Conservation (phyloP, 1,140 invertebrate species). For the Drosophila leontia region DNA sequence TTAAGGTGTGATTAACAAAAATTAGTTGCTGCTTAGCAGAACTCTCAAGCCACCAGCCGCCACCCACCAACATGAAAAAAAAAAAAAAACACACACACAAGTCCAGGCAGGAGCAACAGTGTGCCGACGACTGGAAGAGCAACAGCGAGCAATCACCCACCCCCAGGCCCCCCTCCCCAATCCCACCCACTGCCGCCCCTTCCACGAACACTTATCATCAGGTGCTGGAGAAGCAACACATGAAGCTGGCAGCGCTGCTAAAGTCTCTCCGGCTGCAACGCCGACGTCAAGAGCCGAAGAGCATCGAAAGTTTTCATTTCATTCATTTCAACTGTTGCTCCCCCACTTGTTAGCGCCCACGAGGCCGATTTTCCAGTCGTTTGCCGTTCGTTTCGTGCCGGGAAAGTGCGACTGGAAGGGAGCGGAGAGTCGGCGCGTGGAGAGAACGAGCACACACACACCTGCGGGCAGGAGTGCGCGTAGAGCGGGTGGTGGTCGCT, state of each 20-base stretch:
- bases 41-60: conserved; percentile 3
- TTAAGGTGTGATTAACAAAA: conserved; percentile 83
- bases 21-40: conserved; percentile 77
- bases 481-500: conserved; percentile 4
- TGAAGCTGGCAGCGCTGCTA: conserved; percentile 48
- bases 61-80: neutral
- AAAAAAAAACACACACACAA: neutral
- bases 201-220: conserved; percentile 29
- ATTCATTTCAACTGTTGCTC: conserved; percentile 82
- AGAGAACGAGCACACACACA: conserved; percentile 14
- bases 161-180: neutral
- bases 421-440: conserved; percentile 13
- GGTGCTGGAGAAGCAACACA: conserved; percentile 72
- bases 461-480: conserved; percentile 29
- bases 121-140: conserved; percentile 55
- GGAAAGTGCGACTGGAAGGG: conserved; percentile 38
- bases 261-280: conserved; percentile 19
- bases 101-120: conserved; percentile 56
- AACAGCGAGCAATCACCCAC: conserved; percentile 6
- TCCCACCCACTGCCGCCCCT: neutral
- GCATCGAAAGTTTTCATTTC: conserved; percentile 53
- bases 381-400: neutral
- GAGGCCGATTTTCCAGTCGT: conserved; percentile 26
- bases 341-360: conserved; percentile 78
- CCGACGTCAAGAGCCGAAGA: conserved; percentile 27